Evolutionary conservation across 2,888 invertebrate species (phyloP), one percentile per base, ranked within the genome.

Genomic region (Muschampia plurimacula): DNA sequence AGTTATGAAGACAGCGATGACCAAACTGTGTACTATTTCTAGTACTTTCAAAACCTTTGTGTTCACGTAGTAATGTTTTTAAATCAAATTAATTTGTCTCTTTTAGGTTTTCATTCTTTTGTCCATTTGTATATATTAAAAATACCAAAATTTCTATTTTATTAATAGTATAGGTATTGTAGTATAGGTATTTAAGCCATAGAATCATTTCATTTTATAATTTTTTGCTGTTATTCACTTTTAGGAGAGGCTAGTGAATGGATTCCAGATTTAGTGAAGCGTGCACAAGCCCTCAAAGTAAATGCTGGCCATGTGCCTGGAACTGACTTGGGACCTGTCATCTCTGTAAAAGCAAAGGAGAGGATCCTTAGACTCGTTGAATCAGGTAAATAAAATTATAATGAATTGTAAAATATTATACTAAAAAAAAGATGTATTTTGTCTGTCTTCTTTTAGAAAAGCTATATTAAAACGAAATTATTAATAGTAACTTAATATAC

Each of bases 241-340:
- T 32, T 32, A 82, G 97, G 97, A 62, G 97, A 98, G 80, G 96
- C 99, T 0, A 96, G 96, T 80, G 95, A 98, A 52, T 99, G 99
- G 99, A 96, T 99, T 74, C 97, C 98, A 0, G 99, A 99, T 69
- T 90, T 99, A 62, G 97, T 98, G 0, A 96, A 96, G 75, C 96
- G 97, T 66, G 86, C 97, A 96, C 79, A 98, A 83, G 96, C 96
- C 74, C 93, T 99, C 67, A 98, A 98, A 89, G 99, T 99, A 6
- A 99, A 97, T 86, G 99, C 99, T 10, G 98, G 98, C 0, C 97
- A 97, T 83, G 94, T 97, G 57, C 96, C 97, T 77, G 97, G 96
- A 28, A 96, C 97, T 1, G 98, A 98, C 84, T 94, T 98, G 0
- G 98, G 98, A 76, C 99, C 99, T 0, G 98, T 99, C 67, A 99